Conservation (phyloP, 2,113 vertebrate species). For the Sarotherodon lohbergeri region DNA sequence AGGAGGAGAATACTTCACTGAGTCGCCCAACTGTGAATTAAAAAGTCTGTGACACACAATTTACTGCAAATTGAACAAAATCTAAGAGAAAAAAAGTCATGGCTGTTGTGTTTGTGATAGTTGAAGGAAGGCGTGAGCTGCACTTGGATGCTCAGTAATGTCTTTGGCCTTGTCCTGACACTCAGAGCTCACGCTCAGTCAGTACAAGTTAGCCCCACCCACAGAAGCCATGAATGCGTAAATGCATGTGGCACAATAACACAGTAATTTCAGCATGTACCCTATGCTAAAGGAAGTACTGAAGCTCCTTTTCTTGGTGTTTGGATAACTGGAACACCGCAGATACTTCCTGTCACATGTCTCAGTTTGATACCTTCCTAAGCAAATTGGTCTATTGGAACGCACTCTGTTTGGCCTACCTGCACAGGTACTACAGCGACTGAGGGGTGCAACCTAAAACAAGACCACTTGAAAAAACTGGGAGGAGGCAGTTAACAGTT, state of each 20-base stretch:
- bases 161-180: not conserved
- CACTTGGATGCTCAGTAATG: not conserved
- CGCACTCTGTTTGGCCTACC: not conserved
- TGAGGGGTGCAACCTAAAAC: not conserved
- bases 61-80: not conserved
- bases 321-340: not conserved
- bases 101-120: not conserved
- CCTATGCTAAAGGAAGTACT: not conserved
- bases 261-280: not conserved
- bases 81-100: not conserved
- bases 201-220: not conserved
- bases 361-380: too few relatives aligned
- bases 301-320: not conserved
- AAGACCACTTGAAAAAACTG: not conserved
- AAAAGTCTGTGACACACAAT: not conserved
- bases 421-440: not conserved
- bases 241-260: not conserved
- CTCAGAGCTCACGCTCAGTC: not conserved
- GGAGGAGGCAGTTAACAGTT: not conserved
- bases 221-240: not conserved
- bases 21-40: not conserved
- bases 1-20: not conserved
- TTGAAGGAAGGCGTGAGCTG: not conserved
- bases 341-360: not conserved
- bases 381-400: not conserved